These are phyloP conservation scores for Anoplopoma fimbria DNA, from an alignment of 2,113 vertebrate species.

Conservation along the genomic window DNA sequence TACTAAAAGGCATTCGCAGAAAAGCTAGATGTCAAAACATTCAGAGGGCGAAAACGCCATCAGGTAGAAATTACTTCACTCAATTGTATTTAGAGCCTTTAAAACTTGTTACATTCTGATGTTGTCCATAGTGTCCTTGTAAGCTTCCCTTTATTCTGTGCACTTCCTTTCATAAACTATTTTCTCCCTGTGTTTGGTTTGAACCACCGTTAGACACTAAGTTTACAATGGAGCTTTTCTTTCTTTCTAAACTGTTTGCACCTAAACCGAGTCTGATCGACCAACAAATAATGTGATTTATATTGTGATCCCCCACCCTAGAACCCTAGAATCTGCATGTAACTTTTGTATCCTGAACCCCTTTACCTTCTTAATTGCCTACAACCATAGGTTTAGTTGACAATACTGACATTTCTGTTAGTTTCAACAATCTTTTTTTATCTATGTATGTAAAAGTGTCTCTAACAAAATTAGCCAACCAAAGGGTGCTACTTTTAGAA, in stretches of 20 bases:
- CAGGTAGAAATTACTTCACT: too few relatives aligned
- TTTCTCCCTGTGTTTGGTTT: not conserved
- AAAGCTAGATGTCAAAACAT: too few relatives aligned
- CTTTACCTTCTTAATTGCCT: too few relatives aligned
- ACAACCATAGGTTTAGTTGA: not conserved
- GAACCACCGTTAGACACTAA: not conserved
- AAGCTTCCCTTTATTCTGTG: not conserved
- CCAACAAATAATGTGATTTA: not conserved
- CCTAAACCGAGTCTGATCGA: too few relatives aligned
- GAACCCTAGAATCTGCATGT: too few relatives aligned
- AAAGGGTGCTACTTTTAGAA: not conserved
- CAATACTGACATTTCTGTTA: too few relatives aligned
- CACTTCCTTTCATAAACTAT: not conserved
- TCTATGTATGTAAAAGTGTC: not conserved
- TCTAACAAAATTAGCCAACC: not conserved
- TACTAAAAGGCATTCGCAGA: too few relatives aligned
- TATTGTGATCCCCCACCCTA: too few relatives aligned
- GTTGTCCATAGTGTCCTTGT: not conserved
- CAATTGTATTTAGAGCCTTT: too few relatives aligned
- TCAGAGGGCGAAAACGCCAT: too few relatives aligned
- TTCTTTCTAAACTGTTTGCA: not conserved
- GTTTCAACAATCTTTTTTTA: not conserved
- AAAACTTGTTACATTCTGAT: not conserved
- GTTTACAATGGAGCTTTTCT: not conserved
- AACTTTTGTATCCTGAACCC: too few relatives aligned